phyloP scores from a whole-genome alignment of 2,888 invertebrate genomes.

The Mechanitis messenoides region DNA sequence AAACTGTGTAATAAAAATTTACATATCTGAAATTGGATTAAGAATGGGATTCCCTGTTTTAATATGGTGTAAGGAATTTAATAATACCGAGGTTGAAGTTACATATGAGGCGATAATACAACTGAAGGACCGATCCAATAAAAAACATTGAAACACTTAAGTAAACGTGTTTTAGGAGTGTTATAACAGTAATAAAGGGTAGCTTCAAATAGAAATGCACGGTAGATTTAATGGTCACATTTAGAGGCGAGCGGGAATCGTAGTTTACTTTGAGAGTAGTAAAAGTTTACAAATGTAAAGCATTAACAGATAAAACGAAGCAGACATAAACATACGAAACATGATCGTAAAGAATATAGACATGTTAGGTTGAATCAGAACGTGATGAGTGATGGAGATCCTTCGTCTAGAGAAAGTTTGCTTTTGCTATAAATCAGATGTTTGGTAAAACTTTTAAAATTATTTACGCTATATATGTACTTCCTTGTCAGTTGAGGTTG shows the following conservation, averaged over 20 bases:
- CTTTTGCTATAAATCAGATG: constrained; percentile 23
- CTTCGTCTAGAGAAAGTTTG: constrained; percentile 17
- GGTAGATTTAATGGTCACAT: constrained; percentile 47
- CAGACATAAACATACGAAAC: constrained; percentile 19
- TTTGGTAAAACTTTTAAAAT: constrained; percentile 2
- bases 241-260: constrained; percentile 39
- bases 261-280: constrained; percentile 48
- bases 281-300: constrained; percentile 40
- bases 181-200: constrained; percentile 39
- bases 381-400: constrained; percentile 16
- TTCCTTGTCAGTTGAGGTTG: constrained; percentile 14
- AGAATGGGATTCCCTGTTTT: neutral
- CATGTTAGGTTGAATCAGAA: constrained; percentile 15
- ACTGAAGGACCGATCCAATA: constrained; percentile 23
- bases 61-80: constrained; percentile 3
- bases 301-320: constrained; percentile 34
- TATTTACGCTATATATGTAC: constrained; percentile 8
- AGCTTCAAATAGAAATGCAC: constrained; percentile 51
- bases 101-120: constrained; percentile 17
- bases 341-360: constrained; percentile 23
- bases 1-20: constrained; percentile 5
- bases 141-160: constrained; percentile 34
- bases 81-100: constrained; percentile 8
- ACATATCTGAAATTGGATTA: neutral
- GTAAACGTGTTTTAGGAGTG: constrained; percentile 34